phyloP scores from a whole-genome alignment of 2,113 vertebrate species.

The Arothron firmamentum region DNA sequence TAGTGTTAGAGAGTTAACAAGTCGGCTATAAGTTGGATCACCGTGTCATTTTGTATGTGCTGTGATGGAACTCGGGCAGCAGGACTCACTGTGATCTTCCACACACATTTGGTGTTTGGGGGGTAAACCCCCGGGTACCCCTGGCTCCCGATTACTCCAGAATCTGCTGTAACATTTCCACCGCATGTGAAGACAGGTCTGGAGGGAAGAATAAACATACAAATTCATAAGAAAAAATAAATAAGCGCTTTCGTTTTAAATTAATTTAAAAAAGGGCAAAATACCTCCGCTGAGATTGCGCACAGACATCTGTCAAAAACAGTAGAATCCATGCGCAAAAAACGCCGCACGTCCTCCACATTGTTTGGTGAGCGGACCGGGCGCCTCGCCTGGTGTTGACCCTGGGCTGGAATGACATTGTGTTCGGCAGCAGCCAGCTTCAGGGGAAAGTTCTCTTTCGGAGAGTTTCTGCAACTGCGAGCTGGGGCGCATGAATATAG shows the following conservation, averaged over 20 bases:
- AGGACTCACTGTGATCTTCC: constrained; percentile 95
- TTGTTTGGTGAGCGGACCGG: constrained; percentile 54
- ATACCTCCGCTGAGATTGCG: constrained; percentile 76
- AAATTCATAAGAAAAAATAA: constrained; percentile 10
- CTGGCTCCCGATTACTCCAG: constrained; percentile 94
- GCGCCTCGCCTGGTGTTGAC: constrained; percentile 48
- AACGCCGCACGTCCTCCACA: constrained; percentile 69
- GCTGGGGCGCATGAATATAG: constrained; percentile 78
- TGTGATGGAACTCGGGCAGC: neutral
- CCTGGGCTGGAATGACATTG: constrained; percentile 57
- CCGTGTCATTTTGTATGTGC: neutral
- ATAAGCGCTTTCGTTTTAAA: too few species aligned
- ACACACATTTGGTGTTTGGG: constrained; percentile 96
- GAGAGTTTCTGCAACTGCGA: constrained; percentile 63
- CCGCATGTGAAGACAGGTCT: constrained; percentile 90
- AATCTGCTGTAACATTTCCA: constrained; percentile 87
- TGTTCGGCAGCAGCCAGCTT: constrained; percentile 14
- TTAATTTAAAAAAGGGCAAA: constrained; percentile 8
- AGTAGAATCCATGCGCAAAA: constrained; percentile 69
- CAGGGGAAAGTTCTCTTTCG: constrained; percentile 48
- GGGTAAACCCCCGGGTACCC: constrained; percentile 98
- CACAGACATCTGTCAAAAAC: constrained; percentile 63
- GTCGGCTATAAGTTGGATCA: neutral
- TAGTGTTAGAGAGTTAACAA: neutral
- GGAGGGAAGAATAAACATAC: neutral